phyloP scores from a whole-genome alignment of 2,888 invertebrate genomes.

The Andrena haemorrhoa region DNA sequence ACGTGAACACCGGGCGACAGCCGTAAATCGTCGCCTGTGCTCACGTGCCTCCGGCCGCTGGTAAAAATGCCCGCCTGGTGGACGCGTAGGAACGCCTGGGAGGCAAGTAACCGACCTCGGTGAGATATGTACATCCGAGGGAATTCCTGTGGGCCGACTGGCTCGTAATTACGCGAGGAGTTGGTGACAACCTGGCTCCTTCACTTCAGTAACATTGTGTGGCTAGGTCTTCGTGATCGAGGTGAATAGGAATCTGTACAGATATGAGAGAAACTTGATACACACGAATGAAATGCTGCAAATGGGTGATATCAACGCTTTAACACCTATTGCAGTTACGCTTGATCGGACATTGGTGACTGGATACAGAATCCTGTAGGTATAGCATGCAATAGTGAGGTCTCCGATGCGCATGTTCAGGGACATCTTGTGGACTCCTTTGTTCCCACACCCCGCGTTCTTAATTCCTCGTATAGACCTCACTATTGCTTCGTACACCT shows the following conservation, averaged over 20 bases:
- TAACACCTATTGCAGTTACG: no score
- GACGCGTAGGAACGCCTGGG: constrained; percentile 38
- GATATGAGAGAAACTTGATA: no score
- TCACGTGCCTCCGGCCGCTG: constrained; percentile 51
- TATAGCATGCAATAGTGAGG: no score
- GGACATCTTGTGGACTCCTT: no score
- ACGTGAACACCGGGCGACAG: constrained; percentile 48
- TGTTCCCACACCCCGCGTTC: no score
- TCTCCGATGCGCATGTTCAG: no score
- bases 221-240: constrained; percentile 10
- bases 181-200: constrained; percentile 8
- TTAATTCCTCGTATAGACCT: no score
- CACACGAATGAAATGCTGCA: no score
- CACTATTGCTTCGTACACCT: no score
- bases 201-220: constrained; percentile 2
- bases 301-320: no score
- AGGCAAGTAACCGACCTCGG: constrained; percentile 34
- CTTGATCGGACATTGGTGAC: no score
- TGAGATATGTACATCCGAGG: constrained; percentile 36
- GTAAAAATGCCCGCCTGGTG: constrained; percentile 45
- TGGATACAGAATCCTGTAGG: no score
- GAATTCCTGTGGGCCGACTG: constrained; percentile 25
- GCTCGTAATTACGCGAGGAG: constrained; percentile 34
- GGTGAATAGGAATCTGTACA: background rate
- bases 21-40: constrained; percentile 53